Evolutionary conservation across 2,113 vertebrate species (phyloP).

Genomic region (Trogon melanurus): DNA sequence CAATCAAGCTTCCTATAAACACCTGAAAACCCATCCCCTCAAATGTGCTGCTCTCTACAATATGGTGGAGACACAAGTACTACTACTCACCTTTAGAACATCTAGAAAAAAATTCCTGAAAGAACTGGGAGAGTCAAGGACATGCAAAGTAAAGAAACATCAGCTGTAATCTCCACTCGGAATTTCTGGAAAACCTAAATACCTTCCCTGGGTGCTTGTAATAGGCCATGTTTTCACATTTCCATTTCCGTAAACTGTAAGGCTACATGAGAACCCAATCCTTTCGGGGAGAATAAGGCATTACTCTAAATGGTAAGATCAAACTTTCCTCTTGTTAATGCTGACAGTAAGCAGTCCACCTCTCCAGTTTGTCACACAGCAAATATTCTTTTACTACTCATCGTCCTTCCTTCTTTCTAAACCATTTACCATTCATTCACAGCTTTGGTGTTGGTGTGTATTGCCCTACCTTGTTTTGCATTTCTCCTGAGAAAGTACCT

Average conservation of each 20-base stretch:
- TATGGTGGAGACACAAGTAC: not conserved
- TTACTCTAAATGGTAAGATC: not conserved
- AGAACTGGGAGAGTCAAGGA: not conserved
- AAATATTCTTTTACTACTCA: not conserved
- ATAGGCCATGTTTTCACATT: not conserved
- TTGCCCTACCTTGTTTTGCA: not conserved
- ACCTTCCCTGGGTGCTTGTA: not conserved
- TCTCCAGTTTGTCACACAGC: not conserved
- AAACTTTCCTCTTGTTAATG: not conserved
- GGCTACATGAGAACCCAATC: not conserved
- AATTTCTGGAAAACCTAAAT: not conserved
- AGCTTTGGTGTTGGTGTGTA: not conserved
- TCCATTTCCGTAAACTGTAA: not conserved
- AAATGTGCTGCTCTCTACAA: not conserved
- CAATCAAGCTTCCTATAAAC: not conserved
- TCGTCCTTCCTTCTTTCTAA: not conserved
- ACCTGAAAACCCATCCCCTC: not conserved
- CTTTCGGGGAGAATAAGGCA: not conserved
- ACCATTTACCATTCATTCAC: not conserved
- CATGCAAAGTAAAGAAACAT: not conserved
- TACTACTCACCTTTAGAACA: not conserved
- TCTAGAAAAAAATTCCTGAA: not conserved
- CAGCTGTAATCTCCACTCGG: not conserved
- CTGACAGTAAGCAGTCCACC: fast-evolving
- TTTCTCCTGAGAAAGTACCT: not conserved